phyloP scores from a whole-genome alignment of 30 jellyfish, hydroid and myxozoan genomes.

The Turritopsis rubra region DNA sequence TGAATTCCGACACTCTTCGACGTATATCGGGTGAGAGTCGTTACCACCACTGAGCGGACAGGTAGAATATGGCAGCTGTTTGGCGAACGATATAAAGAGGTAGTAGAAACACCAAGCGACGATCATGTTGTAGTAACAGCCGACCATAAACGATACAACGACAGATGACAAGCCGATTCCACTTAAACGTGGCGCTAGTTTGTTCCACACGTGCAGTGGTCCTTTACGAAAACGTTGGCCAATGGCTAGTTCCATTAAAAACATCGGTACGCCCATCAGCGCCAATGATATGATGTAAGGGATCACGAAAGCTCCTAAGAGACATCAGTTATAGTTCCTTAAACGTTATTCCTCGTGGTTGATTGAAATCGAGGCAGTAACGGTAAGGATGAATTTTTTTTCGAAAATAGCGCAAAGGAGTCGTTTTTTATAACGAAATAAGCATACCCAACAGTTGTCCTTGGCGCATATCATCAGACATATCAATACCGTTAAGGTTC shows the following conservation, averaged over 20 bases:
- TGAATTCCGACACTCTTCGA: slow-evolving; percentile 75
- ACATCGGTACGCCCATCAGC: slow-evolving; percentile 77
- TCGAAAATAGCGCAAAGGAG: too few species aligned
- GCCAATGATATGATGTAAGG: slow-evolving; percentile 79
- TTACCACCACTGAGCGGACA: slow-evolving; percentile 43
- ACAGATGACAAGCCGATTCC: slow-evolving; percentile 89
- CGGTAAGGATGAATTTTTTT: too few species aligned
- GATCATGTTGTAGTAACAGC: slow-evolving; percentile 84
- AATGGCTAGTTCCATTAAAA: slow-evolving; percentile 79
- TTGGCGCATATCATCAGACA: too few species aligned
- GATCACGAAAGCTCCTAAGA: slow-evolving; percentile 85
- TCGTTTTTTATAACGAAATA: too few species aligned
- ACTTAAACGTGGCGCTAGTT: slow-evolving; percentile 56
- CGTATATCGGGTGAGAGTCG: slow-evolving; percentile 41
- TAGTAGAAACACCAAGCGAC: slow-evolving; percentile 89
- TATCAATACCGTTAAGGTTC: too few species aligned
- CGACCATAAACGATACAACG: slow-evolving; percentile 81
- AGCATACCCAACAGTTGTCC: too few species aligned
- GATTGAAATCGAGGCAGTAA: too few species aligned
- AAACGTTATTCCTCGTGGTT: too few species aligned
- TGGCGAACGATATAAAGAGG: slow-evolving; percentile 71
- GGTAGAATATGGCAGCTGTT: slow-evolving; percentile 57
- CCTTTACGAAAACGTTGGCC: slow-evolving; percentile 98
- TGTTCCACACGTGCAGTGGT: slow-evolving; percentile 83
- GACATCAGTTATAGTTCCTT: too few species aligned